These are phyloP conservation scores for Hypomecis punctinalis DNA, from an alignment of 2,888 invertebrate species.

Conservation along the genomic window DNA sequence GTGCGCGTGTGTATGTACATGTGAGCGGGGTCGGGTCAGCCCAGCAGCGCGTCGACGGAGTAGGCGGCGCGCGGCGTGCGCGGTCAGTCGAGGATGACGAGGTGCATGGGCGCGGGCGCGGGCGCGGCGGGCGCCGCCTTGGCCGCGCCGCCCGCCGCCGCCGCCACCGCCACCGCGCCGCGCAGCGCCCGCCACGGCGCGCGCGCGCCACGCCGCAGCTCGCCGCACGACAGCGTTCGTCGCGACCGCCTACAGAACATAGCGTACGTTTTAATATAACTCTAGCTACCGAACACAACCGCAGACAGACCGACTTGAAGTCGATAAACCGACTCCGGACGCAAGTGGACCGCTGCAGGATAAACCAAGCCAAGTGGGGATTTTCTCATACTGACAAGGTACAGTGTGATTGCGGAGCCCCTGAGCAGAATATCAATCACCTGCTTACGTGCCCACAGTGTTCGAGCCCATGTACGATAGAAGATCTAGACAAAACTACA, in stretches of 20 bases:
- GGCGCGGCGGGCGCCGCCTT: slow-evolving; percentile 42
- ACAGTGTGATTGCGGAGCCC: too few species aligned
- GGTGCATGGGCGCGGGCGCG: slow-evolving; percentile 84
- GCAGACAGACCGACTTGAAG: too few species aligned
- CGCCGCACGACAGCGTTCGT: slow-evolving; percentile 89
- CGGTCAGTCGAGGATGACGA: slow-evolving; percentile 90
- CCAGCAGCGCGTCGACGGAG: slow-evolving; percentile 88
- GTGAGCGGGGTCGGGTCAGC: slow-evolving; percentile 63
- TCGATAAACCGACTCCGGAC: too few species aligned
- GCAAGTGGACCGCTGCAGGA: too few species aligned
- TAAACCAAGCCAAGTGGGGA: too few species aligned
- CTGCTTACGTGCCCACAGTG: too few species aligned
- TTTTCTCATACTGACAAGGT: too few species aligned
- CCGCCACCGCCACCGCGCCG: slow-evolving; percentile 85
- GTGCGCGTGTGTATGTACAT: slow-evolving; percentile 61
- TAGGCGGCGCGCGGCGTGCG: slow-evolving; percentile 85
- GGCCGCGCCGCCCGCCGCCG: slow-evolving; percentile 50
- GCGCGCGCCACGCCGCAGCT: slow-evolving; percentile 88
- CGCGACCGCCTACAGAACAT: slow-evolving; percentile 89
- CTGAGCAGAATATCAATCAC: too few species aligned
- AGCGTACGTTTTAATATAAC: neutral
- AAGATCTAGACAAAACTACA: too few species aligned
- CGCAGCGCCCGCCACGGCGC: slow-evolving; percentile 84
- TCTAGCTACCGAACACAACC: too few species aligned
- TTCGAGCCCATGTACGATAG: too few species aligned